Evolutionary conservation across 2,888 invertebrate genomes (phyloP), one percentile per base, ranked within the genome.

Genomic region (Parnassius smintheus): DNA sequence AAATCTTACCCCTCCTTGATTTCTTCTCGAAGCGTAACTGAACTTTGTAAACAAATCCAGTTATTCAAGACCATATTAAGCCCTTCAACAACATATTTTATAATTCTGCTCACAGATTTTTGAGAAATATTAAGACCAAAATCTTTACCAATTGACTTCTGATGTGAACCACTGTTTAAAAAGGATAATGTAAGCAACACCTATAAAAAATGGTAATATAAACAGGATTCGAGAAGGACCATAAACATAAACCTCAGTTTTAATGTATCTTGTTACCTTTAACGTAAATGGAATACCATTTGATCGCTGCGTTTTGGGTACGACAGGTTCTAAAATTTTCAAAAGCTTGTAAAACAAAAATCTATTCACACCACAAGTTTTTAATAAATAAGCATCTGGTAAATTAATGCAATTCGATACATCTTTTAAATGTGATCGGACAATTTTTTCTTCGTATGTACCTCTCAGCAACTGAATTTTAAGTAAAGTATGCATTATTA

Each of bases 231-330:
- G 48, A 2, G 22, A 44, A 45, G 2, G 51, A 7, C 9, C 9
- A 22, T 8, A 7, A 45, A 13, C 22, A 42, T 10, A 4, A 56
- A 25, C 22, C 9, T 4, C 22, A 25, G 9, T 51, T 10, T 13
- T 56, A 46, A 22, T 46, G 2, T 1, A 46, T 35, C 11, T 13
- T 41, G 44, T 64, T 68, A 82, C 84, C 79, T 84, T 84, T 45
- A 83, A 64, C 64, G 83, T 80, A 66, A 84, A 83, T 49, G 84
- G 84, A 68, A 84, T 84, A 41, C 84, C 82, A 70, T 82, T 84
- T 2, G 83, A 82, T 56, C 83, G 74, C 59, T 81, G 82, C 25
- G 79, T 82, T 65, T 77, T 80, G 0, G 84, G 83, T 7, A 84
- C 80, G 8, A 84, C 76, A 41, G 83, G 82, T 66, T 83, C 82